Conservation (phyloP, 2,888 invertebrate genomes). For the Automeris io region DNA sequence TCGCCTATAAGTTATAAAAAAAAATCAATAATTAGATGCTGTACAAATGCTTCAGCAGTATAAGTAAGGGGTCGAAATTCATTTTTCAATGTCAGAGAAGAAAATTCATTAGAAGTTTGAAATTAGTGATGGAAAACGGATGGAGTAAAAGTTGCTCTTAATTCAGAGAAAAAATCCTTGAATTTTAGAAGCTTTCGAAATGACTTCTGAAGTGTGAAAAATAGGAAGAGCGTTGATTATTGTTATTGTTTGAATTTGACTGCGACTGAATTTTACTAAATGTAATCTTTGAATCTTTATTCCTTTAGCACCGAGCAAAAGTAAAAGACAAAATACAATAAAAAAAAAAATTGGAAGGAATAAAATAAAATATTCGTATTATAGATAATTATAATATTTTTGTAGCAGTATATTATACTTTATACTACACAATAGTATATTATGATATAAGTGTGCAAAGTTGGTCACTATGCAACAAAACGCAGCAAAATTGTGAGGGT, state of each 20-base stretch:
- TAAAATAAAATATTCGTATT: background rate
- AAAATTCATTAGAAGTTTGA: slow-evolving; percentile 77
- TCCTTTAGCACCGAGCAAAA: too few species aligned
- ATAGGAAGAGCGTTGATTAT: slow-evolving; percentile 66
- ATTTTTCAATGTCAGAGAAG: slow-evolving; percentile 75
- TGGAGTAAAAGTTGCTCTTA: slow-evolving; percentile 74
- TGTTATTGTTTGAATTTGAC: slow-evolving; percentile 55
- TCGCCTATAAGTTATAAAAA: too few species aligned
- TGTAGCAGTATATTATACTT: too few species aligned
- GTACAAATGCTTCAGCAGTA: slow-evolving; percentile 50
- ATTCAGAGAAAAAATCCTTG: slow-evolving; percentile 72
- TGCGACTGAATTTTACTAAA: too few species aligned
- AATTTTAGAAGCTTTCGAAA: slow-evolving; percentile 65
- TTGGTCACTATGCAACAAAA: too few species aligned
- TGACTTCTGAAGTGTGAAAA: slow-evolving; percentile 69
- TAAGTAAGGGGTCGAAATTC: slow-evolving; percentile 62
- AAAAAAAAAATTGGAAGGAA: too few species aligned
- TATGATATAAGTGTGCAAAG: too few species aligned
- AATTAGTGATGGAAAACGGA: slow-evolving; percentile 76
- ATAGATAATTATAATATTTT: too few species aligned
- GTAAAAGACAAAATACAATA: too few species aligned
- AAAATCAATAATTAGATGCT: slow-evolving; percentile 34
- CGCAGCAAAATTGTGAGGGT: too few species aligned
- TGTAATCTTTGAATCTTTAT: background rate
- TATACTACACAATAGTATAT: too few species aligned